Conservation (phyloP, 1,140 invertebrate genomes). For the Drosophila neocordata region DNA sequence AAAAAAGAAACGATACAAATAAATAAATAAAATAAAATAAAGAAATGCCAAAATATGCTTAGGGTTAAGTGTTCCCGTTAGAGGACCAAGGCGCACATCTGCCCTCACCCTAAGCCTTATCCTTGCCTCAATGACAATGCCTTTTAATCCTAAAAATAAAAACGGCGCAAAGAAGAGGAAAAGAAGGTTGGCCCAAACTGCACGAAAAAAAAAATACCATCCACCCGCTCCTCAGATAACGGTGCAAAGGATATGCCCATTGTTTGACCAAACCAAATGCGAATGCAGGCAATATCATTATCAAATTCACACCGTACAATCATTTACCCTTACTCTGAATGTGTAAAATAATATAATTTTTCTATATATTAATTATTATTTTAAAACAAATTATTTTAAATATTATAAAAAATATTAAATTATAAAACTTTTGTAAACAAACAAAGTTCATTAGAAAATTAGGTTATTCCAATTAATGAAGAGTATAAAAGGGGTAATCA, state of each 20-base stretch:
- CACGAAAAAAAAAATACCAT: background rate
- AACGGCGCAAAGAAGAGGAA: background rate
- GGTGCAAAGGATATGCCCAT: constrained; percentile 43
- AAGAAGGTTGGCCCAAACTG: constrained; percentile 2
- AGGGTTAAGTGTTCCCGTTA: constrained; percentile 81
- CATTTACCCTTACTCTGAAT: background rate
- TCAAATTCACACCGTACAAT: constrained; percentile 11
- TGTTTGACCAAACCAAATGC: constrained; percentile 33
- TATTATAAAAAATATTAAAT: too few relatives aligned
- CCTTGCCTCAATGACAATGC: constrained; percentile 17
- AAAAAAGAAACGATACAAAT: constrained; percentile 14
- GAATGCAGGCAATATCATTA: background rate
- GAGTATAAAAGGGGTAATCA: background rate
- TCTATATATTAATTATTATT: too few relatives aligned
- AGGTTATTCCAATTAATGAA: background rate
- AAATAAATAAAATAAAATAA: constrained; percentile 19
- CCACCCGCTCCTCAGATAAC: constrained; percentile 15
- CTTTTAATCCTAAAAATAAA: constrained; percentile 7
- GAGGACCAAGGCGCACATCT: constrained; percentile 45
- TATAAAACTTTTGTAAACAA: too few relatives aligned
- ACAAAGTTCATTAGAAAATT: background rate
- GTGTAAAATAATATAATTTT: too few relatives aligned
- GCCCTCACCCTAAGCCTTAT: constrained; percentile 31
- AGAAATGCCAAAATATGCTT: constrained; percentile 60
- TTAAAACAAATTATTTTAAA: too few relatives aligned